These are phyloP conservation scores for Diaperis boleti DNA, from an alignment of 2,888 invertebrate species.

Conservation along the genomic window DNA sequence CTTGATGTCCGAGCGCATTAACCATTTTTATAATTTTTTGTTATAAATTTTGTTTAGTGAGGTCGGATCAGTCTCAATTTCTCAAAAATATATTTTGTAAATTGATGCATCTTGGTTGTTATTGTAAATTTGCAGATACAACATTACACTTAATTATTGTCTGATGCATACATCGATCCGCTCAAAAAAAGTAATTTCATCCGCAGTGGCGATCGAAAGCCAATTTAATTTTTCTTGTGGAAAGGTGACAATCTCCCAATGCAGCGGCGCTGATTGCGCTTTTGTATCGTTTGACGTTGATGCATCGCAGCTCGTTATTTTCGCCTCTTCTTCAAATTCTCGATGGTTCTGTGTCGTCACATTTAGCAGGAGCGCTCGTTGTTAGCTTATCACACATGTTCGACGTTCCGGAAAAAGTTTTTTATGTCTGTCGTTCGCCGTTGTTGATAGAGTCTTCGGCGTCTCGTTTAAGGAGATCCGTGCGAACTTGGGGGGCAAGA, in stretches of 20 bases:
- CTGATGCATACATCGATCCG: no score
- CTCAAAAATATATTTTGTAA: no score
- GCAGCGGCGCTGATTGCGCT: slow-evolving; percentile 46
- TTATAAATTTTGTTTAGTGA: no score
- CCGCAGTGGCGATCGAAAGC: no score
- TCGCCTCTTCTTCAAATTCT: slow-evolving; percentile 16
- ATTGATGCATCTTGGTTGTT: no score
- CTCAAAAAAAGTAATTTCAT: no score
- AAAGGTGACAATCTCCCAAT: slow-evolving; percentile 43
- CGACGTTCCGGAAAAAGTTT: slow-evolving; percentile 16
- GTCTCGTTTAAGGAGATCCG: slow-evolving; percentile 9
- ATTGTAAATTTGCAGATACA: no score
- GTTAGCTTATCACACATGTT: slow-evolving; percentile 28
- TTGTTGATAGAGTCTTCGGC: slow-evolving; percentile 7
- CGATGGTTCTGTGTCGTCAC: slow-evolving; percentile 10
- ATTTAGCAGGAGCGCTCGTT: slow-evolving; percentile 13
- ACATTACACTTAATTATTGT: no score
- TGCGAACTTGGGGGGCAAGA: no score
- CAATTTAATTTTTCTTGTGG: slow-evolving; percentile 46
- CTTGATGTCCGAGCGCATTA: no score
- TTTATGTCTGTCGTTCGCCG: slow-evolving; percentile 6
- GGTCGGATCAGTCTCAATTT: no score
- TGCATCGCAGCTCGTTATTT: slow-evolving; percentile 43
- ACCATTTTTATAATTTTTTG: no score
- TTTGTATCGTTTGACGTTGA: slow-evolving; percentile 47